Evolutionary conservation across 2,888 invertebrate species (phyloP), one percentile per base, ranked within the genome.

Genomic region (Chymomyza amoena): DNA sequence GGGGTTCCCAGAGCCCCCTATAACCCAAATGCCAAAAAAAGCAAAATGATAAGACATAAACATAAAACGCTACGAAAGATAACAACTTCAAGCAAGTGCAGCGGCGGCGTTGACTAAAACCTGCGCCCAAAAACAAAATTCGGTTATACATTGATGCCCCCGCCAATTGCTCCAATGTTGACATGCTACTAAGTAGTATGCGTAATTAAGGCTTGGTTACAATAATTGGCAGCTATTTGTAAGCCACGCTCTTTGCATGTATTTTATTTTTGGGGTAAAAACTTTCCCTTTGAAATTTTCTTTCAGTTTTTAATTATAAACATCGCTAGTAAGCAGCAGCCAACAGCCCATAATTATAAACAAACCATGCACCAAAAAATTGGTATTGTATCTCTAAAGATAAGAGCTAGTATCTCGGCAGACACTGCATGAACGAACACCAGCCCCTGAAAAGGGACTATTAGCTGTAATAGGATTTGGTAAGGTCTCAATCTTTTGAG

Each of bases 261-360:
- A 13, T 45, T 45, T 45, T 25, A 4, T 10, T 39, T 45, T 45
- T 45, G 6, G 39, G 39, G 39, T 1, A 45, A 74, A 72, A 74
- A 72, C 69, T 73, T 61, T 71, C 63, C 69, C 69, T 74, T 73
- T 82, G 50, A 61, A 73, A 66, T 76, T 68, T 66, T 67, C 39
- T 45, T 76, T 73, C 64, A 70, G 64, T 71, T 73, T 86, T 73
- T 88, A 81, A 84, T 80, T 84, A 72, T 86, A 74, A 72, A 60
- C 76, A 74, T 68, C 61, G 68, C 83, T 73, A 69, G 87, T 73
- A 69, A 61, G 57, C 28, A 25, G 25, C n/a, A 18, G 16, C 15
- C 20, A 25, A 15, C 28, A 28, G 73, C 81, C 79, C 84, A 84
- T 86, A 83, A 83, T 84, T 83, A 83, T 84, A 86, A 86, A 86